phyloP scores from a whole-genome alignment of 2,888 invertebrate genomes.

The Rhodophaea formosa region DNA sequence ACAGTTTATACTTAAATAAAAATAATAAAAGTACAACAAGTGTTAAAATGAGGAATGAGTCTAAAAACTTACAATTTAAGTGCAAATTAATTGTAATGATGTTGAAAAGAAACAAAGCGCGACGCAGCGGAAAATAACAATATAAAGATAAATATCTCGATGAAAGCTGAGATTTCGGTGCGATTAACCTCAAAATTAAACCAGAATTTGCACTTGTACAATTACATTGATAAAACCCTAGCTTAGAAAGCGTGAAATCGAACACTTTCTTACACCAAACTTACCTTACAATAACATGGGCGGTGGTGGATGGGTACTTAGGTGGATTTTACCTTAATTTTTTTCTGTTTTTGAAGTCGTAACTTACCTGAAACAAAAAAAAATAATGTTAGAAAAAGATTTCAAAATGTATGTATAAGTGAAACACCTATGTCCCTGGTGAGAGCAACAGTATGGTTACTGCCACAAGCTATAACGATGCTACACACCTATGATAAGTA shows the following conservation, averaged over 20 bases:
- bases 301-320: no score
- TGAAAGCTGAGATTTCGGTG: slow-evolving; percentile 37
- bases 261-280: not conserved
- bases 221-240: slow-evolving; percentile 17
- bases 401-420: no score
- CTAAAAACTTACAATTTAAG: not conserved
- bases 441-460: no score
- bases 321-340: no score
- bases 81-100: slow-evolving; percentile 6
- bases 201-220: slow-evolving; percentile 30
- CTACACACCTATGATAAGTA: no score
- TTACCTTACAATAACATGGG: not conserved
- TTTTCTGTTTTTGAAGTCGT: not conserved
- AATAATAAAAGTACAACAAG: no score
- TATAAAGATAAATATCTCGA: slow-evolving; percentile 41
- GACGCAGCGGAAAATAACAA: slow-evolving; percentile 37
- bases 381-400: slow-evolving; percentile 2
- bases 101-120: not conserved
- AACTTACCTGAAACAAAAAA: slow-evolving; percentile 66
- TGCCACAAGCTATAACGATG: no score
- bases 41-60: no score
- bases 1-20: no score
- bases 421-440: no score
- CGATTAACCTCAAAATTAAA: slow-evolving; percentile 26
- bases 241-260: slow-evolving; percentile 23